Percentiles rank a stretch among this genome's conserved stretches.
These are phyloP conservation scores for Taenaris catops DNA, from an alignment of 2,888 invertebrate genomes.

Conservation along the genomic window DNA sequence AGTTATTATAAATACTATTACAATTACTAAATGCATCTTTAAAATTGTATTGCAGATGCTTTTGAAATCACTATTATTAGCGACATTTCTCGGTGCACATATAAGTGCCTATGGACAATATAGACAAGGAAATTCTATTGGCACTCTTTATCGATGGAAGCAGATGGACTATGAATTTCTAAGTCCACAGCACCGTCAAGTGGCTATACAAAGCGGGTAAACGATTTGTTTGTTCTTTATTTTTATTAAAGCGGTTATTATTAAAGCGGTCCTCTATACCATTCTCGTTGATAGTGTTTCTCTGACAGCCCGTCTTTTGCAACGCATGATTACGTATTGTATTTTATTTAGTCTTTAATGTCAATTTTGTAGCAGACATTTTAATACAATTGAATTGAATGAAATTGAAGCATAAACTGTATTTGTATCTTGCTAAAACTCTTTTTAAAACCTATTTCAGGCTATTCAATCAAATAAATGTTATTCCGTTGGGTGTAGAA, in stretches of 20 bases:
- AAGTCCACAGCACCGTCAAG: constrained; percentile 34
- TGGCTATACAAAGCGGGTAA: constrained; percentile 51
- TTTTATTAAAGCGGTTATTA: too few species aligned
- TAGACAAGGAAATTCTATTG: constrained; percentile 39
- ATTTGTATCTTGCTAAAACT: neutral
- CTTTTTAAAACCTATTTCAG: constrained; percentile 37
- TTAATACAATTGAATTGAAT: too few species aligned
- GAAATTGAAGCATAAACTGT: too few species aligned
- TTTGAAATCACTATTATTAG: constrained; percentile 23
- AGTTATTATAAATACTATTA: too few species aligned
- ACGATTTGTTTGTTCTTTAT: too few species aligned
- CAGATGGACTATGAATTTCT: constrained; percentile 60
- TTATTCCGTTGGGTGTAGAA: constrained; percentile 87
- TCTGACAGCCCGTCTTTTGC: too few species aligned
- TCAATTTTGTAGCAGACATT: too few species aligned
- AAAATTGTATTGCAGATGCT: constrained; percentile 26
- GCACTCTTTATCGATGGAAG: constrained; percentile 66
- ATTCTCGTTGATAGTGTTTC: too few species aligned
- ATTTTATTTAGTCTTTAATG: too few species aligned
- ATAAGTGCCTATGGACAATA: constrained; percentile 4
- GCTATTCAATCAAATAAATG: constrained; percentile 84
- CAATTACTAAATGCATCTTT: too few species aligned
- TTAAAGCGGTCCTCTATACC: too few species aligned
- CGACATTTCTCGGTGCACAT: constrained; percentile 22
- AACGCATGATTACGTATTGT: too few species aligned